Evolutionary conservation across 2,797 vertebrate genomes (phyloP).

Genomic region (Emys orbicularis): DNA sequence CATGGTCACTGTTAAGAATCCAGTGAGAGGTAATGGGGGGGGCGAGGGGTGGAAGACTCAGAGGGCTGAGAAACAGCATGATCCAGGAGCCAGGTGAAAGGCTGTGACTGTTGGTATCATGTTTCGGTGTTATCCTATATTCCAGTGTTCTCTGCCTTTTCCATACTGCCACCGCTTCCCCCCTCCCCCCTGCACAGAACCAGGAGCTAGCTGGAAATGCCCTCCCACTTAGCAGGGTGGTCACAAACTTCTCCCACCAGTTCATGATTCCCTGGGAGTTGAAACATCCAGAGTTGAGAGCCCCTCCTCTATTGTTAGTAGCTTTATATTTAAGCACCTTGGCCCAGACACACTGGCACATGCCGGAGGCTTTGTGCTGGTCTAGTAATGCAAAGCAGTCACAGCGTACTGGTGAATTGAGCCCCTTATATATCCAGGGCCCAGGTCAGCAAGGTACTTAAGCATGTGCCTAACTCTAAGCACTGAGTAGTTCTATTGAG

Average conservation of each 20-base stretch:
- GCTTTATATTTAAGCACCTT: not conserved
- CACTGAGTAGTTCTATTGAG: not conserved
- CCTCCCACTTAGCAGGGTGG: not conserved
- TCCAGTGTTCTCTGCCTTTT: not conserved
- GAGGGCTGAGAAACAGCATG: not conserved
- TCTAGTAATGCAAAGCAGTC: not conserved
- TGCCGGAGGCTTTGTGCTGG: not conserved
- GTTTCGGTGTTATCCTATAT: not conserved
- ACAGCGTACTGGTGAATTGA: not conserved
- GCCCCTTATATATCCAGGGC: not conserved
- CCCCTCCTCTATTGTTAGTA: not conserved
- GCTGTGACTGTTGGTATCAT: not conserved
- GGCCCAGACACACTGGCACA: fast-evolving
- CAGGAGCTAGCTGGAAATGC: not conserved
- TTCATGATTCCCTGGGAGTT: not conserved
- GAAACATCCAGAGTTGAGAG: not conserved
- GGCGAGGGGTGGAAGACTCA: not conserved
- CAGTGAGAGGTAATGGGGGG: not conserved
- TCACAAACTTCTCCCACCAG: not conserved
- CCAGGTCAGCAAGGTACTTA: not conserved
- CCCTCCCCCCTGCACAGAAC: not conserved
- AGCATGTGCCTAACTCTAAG: not conserved
- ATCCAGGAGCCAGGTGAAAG: not conserved
- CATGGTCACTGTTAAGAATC: not conserved
- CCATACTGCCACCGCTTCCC: not conserved